These are phyloP conservation scores for Drosophila sordidula DNA, from an alignment of 2,888 invertebrate genomes.

Conservation along the genomic window DNA sequence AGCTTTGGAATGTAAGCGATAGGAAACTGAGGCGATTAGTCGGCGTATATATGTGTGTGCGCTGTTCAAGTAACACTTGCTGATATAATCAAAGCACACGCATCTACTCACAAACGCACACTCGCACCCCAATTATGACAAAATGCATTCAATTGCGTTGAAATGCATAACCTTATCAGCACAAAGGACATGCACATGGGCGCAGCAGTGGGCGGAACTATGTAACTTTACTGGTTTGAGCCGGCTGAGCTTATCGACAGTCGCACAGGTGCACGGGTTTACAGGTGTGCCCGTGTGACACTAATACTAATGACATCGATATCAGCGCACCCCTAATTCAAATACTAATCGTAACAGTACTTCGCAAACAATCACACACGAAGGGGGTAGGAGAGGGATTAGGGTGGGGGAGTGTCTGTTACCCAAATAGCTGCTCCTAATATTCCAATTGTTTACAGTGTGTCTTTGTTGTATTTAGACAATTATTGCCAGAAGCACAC, in stretches of 20 bases:
- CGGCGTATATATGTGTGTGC: not conserved
- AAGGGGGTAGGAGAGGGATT: not conserved
- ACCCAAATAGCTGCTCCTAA: conserved; percentile 6
- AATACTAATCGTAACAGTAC: not conserved
- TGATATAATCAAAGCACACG: conserved; percentile 27
- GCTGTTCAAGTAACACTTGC: conserved; percentile 16
- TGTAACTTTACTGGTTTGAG: conserved; percentile 5
- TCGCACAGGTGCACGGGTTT: conserved; percentile 10
- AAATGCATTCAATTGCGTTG: conserved; percentile 73
- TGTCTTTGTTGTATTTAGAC: conserved; percentile 3
- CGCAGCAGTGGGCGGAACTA: not conserved
- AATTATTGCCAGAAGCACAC: not conserved
- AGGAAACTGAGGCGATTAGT: conserved; percentile 34
- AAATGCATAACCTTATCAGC: conserved; percentile 62
- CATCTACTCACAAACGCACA: not conserved
- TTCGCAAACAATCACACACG: conserved; percentile 5
- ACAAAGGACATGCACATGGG: conserved; percentile 32
- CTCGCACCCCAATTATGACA: conserved; percentile 68
- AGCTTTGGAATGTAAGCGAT: conserved; percentile 19
- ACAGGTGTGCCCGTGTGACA: conserved; percentile 41
- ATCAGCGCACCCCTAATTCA: conserved; percentile 4
- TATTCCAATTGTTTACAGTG: conserved; percentile 5
- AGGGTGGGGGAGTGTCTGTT: not conserved
- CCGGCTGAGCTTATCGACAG: conserved; percentile 44
- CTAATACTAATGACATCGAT: conserved; percentile 30